Evolutionary conservation across 2,888 invertebrate species (phyloP), one percentile per base, ranked within the genome.

Genomic region (Pantelozetes paolii): DNA sequence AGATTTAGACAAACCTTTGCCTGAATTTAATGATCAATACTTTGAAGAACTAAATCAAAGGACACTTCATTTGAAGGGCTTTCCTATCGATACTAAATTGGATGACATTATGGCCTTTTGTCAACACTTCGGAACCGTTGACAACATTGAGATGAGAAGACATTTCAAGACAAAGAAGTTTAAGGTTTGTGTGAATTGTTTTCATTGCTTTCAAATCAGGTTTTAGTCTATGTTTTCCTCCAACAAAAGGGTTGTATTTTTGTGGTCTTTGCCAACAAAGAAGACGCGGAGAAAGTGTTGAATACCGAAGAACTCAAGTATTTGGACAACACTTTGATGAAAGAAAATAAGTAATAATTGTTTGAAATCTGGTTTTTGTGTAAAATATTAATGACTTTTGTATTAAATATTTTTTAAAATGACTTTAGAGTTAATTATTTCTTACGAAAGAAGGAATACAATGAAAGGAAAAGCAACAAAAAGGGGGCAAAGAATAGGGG

Each of bases 161-260:
- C 72, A 40, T 42, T 64, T 42, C 59, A 75, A 36, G 20, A 74
- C 77, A 45, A 77, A 73, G 59, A 62, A 59, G 36, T 78, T 76
- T 75, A 78, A 78, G 75, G 77, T 75, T 71, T 69, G 40, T 50
- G 20, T 50, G 26, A 54, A 1, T 28, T 36, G 48, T 30, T 30
- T 42, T 73, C 13, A 18, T 59, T 30, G 30, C 13, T 6, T 57
- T 57, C 15, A 5, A 50, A 50, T n/a, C 50, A 15, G 42, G 9
- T 59, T 45, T 81, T 72, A 72, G 54, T 73, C 72, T 36, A 73
- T 73, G 40, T 80, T 80, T 45, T 28, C 6, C 26, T 15, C n/a
- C n/a, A n/a, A 15, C 2, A 67, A 67, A 79, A 97, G 84, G 98
- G 97, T 71, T 97, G 97, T 1, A 89, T 95, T 70, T 96, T 95